phyloP scores from a whole-genome alignment of 30 jellyfish, hydroid and myxozoan genomes.

The Catostylus mosaicus region DNA sequence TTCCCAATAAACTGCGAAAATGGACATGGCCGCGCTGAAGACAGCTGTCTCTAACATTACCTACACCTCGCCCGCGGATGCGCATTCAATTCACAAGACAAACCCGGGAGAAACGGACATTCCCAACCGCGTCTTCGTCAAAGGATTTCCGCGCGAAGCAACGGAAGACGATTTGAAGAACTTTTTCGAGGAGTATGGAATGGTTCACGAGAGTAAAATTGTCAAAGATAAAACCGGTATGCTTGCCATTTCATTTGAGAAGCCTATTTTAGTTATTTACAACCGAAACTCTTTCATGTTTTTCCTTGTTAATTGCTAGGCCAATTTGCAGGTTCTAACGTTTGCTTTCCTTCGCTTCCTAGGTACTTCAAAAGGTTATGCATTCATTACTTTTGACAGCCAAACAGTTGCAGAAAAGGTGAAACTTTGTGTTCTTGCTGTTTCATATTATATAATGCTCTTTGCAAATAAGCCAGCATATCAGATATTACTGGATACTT shows the following conservation, averaged over 20 bases:
- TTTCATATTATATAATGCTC: neutral
- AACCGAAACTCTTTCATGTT: neutral
- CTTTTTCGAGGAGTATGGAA: conserved; percentile 93
- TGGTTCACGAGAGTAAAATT: conserved; percentile 91
- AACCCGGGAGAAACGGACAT: conserved; percentile 98
- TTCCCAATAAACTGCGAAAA: neutral
- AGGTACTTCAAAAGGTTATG: conserved; percentile 87
- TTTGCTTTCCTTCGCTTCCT: neutral
- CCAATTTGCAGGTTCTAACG: neutral
- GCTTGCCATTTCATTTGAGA: neutral
- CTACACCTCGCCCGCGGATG: conserved; percentile 42
- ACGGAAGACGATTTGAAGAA: conserved; percentile 89
- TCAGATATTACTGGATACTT: too few relatives aligned
- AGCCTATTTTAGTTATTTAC: too few relatives aligned
- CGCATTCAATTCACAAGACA: conserved; percentile 63
- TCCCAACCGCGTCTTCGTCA: conserved; percentile 97
- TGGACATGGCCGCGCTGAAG: conserved; percentile 60
- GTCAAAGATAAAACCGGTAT: conserved; percentile 92
- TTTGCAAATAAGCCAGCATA: too few relatives aligned
- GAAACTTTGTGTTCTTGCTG: neutral
- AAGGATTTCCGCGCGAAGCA: conserved; percentile 97
- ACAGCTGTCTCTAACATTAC: conserved; percentile 51
- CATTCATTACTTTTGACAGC: conserved; percentile 94
- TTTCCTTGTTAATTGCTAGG: neutral
- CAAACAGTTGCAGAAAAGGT: conserved; percentile 94